Base-by-base conservation (phyloP, 2,113 vertebrate genomes). In the Thamnaconus septentrionalis region DNA sequence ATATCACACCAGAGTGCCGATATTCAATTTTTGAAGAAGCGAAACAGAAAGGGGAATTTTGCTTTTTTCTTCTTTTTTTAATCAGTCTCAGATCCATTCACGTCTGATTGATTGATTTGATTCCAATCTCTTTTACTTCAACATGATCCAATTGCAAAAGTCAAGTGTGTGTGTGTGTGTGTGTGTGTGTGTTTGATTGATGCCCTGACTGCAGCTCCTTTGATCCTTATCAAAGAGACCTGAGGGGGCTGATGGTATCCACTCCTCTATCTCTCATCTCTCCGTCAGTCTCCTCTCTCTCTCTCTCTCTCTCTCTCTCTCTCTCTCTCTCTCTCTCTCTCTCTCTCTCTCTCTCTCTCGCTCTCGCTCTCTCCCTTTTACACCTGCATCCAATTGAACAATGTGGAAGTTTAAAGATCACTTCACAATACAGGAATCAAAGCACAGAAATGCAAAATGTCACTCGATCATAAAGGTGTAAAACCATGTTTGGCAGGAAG, bases 81-180 rank as follows among this genome's bases (percentile, higher is more conserved):
- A 31, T 70, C 60, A 58, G 62, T 70, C 61, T 76, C 61, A 76
- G 71, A 51, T 41, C 69, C 63, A 75, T 74, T 80, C 69, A 82
- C 48, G 12, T 59, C 66, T 71, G 63, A 78, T 73, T 76, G 75
- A 81, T 80, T 84, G 72, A 78, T 82, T 82, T 67, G 18, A 31
- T 31, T 31, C 18, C 18, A 31, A 31, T 55, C 63, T 72, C 62
- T 73, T 50, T 50, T 9, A 50, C 48, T 50, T 50, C 8, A 50
- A 5, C 9, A 46, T 46, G 9, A 11, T 50, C 10, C 8, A n/a
- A 31, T 31, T 31, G 18, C 18, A 31, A 31, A 31, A 50, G 48
- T 50, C 48, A 50, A 50, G n/a, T 50, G 48, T 50, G 11, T 50
- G 48, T 4, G 11, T 50, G 48, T 11, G 48, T 50, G 48, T n/a